These are phyloP conservation scores for Lytechinus variegatus DNA, from an alignment of 35 echinoderm and acorn worm species.

Conservation along the genomic window DNA sequence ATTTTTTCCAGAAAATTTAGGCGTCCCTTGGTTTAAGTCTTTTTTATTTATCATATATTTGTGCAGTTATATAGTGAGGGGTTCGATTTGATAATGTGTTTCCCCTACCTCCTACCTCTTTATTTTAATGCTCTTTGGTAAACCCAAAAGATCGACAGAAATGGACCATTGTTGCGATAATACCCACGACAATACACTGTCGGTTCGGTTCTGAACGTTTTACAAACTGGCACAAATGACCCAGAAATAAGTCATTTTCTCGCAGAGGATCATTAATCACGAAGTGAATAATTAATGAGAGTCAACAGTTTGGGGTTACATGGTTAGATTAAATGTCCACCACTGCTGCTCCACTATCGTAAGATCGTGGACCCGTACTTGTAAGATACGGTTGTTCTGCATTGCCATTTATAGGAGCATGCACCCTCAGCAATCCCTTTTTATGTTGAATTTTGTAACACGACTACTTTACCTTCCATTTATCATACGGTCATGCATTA, in stretches of 20 bases:
- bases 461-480: background rate
- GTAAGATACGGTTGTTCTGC: background rate
- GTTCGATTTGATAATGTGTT: background rate
- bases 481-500: background rate
- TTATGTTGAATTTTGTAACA: background rate
- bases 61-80: background rate
- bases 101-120: background rate
- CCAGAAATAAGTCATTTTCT: constrained; percentile 12
- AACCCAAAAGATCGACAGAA: background rate
- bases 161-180: background rate
- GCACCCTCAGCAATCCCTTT: background rate
- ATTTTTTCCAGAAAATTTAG: no score
- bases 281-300: constrained; percentile 20
- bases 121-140: no score
- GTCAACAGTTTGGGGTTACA: constrained; percentile 10
- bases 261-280: constrained; percentile 10
- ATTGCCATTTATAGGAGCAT: background rate
- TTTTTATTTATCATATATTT: no score
- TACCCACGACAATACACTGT: background rate
- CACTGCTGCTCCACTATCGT: background rate
- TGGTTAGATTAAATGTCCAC: constrained; percentile 1
- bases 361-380: background rate
- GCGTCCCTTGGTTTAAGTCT: no score
- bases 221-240: constrained; percentile 18
- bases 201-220: background rate